These are phyloP conservation scores for Pentalonia nigronervosa DNA, from an alignment of 1,140 invertebrate species.

Conservation along the genomic window DNA sequence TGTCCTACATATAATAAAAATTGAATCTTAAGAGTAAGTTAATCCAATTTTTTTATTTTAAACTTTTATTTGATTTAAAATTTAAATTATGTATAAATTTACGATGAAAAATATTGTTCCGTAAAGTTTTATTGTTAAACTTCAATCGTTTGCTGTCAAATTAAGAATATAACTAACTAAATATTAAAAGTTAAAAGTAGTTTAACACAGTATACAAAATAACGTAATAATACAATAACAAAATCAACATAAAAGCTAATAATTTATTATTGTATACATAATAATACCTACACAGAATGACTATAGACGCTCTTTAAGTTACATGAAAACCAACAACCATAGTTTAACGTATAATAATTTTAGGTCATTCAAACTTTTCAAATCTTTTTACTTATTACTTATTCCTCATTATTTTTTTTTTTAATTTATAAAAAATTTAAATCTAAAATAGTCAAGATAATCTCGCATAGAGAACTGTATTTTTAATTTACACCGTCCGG, in stretches of 20 bases:
- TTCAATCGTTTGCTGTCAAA: background rate
- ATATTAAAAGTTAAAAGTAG: background rate
- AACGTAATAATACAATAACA: background rate
- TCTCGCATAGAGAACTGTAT: background rate
- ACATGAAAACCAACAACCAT: background rate
- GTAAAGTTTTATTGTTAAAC: background rate
- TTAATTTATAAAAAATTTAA: background rate
- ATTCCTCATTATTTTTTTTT: background rate
- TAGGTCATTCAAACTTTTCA: background rate
- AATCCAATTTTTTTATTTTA: background rate
- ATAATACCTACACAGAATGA: background rate
- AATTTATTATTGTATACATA: background rate
- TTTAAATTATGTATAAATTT: conserved; percentile 19
- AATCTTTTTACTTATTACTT: background rate
- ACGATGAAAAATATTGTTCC: background rate
- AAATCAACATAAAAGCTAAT: background rate
- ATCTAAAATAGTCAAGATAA: background rate
- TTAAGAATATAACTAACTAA: background rate
- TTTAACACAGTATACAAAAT: background rate
- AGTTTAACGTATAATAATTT: background rate
- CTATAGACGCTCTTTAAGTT: background rate
- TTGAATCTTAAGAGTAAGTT: background rate
- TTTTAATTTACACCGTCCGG: background rate
- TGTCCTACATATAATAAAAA: background rate
- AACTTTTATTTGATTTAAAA: conserved; percentile 7